phyloP scores from a whole-genome alignment of 64 coral and sea anemone species.

The Stylophora pistillata region DNA sequence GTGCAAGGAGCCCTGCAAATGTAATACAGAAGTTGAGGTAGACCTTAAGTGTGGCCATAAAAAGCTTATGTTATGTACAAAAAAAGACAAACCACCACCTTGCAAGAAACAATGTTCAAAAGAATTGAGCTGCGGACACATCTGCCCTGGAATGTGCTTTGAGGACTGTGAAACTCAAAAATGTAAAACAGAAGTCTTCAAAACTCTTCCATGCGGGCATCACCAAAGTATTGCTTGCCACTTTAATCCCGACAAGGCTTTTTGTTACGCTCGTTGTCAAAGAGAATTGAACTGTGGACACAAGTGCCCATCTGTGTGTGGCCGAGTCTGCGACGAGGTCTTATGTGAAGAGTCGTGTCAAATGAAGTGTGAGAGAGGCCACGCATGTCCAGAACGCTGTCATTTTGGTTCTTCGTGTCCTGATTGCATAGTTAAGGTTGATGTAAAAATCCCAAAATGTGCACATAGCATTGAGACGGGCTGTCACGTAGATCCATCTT shows the following conservation, averaged over 20 bases:
- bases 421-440: neutral
- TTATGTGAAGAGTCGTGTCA: slow-evolving; percentile 13
- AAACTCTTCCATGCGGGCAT: slow-evolving; percentile 16
- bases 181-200: neutral
- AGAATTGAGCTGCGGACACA: slow-evolving; percentile 43
- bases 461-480: neutral
- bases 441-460: slow-evolving; percentile 6
- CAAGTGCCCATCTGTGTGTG: slow-evolving; percentile 21
- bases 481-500: slow-evolving; percentile 9
- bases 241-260: neutral
- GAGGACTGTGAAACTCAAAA: slow-evolving; percentile 10
- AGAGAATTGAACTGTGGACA: slow-evolving; percentile 3
- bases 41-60: slow-evolving; percentile 60
- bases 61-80: slow-evolving; percentile 24
- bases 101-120: slow-evolving; percentile 49
- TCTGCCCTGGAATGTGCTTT: slow-evolving; percentile 39
- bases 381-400: slow-evolving; percentile 27
- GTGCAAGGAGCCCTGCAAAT: neutral
- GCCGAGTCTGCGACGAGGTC: neutral
- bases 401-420: slow-evolving; percentile 21
- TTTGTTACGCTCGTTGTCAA: neutral
- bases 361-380: slow-evolving; percentile 5
- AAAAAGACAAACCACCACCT: neutral
- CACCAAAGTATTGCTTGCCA: neutral
- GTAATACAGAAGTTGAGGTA: slow-evolving; percentile 10